phyloP scores from a whole-genome alignment of 2,113 vertebrate genomes.

The Bombycilla garrulus region DNA sequence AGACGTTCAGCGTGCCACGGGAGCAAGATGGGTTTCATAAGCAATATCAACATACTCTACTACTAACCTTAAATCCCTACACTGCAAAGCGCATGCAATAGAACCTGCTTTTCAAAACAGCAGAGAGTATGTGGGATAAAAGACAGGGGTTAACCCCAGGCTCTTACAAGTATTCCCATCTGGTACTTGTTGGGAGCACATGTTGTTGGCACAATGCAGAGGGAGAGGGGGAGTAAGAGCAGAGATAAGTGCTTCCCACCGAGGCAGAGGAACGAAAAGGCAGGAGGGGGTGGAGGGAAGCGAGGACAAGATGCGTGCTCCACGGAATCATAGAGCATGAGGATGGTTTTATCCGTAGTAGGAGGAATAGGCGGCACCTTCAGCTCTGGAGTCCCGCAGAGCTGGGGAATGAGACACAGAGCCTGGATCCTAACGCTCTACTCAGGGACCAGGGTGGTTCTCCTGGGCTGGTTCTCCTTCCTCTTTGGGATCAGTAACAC shows the following conservation, averaged over 20 bases:
- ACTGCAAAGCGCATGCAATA: neutral
- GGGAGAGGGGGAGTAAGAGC: conserved; percentile 9
- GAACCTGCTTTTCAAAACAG: neutral
- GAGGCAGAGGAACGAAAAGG: neutral
- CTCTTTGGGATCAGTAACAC: neutral
- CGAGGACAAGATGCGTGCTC: neutral
- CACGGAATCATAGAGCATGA: neutral
- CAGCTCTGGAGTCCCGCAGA: neutral
- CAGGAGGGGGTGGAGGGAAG: neutral
- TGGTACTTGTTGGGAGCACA: neutral
- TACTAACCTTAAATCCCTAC: neutral
- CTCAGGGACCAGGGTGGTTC: rapidly evolving
- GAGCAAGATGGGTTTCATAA: neutral
- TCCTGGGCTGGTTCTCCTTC: neutral
- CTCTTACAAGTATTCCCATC: conserved; percentile 3
- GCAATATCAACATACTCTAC: neutral
- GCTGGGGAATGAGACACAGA: neutral
- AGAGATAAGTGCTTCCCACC: neutral
- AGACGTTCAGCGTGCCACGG: neutral
- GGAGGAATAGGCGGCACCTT: neutral
- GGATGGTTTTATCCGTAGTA: neutral
- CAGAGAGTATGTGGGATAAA: neutral
- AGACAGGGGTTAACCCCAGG: neutral
- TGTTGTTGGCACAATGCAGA: neutral
- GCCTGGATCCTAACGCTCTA: neutral